Evolutionary conservation across 2,797 vertebrate species (phyloP), one percentile per base, ranked within the genome.

Genomic region (Allobates femoralis): DNA sequence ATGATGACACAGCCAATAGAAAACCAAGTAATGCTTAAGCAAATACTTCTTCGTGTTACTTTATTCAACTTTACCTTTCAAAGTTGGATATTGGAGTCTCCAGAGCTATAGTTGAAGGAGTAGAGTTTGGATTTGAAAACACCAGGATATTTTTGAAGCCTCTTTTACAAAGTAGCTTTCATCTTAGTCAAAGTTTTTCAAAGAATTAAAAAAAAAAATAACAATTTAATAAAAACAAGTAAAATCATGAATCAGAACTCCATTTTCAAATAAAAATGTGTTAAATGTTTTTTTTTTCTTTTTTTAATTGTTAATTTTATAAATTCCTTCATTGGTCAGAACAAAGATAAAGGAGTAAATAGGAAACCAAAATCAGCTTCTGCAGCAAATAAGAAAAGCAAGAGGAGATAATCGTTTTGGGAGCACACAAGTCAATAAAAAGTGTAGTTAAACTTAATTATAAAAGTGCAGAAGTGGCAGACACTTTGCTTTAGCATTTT

Each of bases 361-460:
- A 51, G 14, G 18, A 50, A 41, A 62, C n/a, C n/a, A 23, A 53
- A 55, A 32, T 50, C 50, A 30, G 74, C 71, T 46, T 30, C 46
- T 67, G 5, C 81, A 23, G 55, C 76, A 74, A 73, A 62, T n/a
- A 4, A 79, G 55, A 14, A 55, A 37, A n/a, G 74, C 3, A 50
- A 88, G 60, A 77, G 71, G 21, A 81, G 82, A 76, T 85, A 85
- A 88, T 88, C 58, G 51, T 85, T 88, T 58, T 50, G 86, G 86
- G 83, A 88, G 60, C 56, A 73, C 78, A 30, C 77, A 81, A 81
- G 82, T 88, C 86, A 85, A 87, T 87, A 87, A 79, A 87, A 80
- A 84, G 77, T 79, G 82, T 74, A 66, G 86, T 80, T 84, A 84
- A 84, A 87, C 55, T 85, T 88, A 88, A 88, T 88, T 88, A 81